Evolutionary conservation across 1,140 invertebrate genomes (phyloP).

Genomic region (Nomia melanderi): DNA sequence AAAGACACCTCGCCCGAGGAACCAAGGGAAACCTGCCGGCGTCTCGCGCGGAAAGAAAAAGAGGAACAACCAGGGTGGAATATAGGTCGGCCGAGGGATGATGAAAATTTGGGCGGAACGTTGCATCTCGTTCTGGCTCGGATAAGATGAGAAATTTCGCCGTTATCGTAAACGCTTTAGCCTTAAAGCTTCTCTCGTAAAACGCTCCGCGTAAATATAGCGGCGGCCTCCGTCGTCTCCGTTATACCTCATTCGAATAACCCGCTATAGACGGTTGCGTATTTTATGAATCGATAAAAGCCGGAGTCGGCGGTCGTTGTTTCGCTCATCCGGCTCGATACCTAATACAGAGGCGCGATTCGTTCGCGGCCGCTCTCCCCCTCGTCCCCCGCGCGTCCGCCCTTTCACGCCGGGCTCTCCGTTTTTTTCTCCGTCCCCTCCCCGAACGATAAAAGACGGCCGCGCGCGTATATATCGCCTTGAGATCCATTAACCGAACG

Average conservation of each 20-base stretch:
- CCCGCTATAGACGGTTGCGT: not conserved
- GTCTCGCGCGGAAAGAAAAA: too few relatives aligned
- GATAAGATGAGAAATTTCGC: conserved; percentile 23
- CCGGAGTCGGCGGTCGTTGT: conserved; percentile 11
- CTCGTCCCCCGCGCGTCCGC: too few relatives aligned
- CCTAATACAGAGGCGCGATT: conserved; percentile 6
- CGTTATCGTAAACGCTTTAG: conserved; percentile 25
- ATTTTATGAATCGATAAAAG: conserved; percentile 33
- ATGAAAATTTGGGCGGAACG: conserved; percentile 29
- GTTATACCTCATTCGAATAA: not conserved
- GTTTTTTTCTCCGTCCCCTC: not conserved
- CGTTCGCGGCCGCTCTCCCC: not conserved
- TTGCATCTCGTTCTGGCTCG: not conserved
- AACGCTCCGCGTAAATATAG: not conserved
- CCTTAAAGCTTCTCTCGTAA: not conserved
- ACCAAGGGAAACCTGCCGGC: too few relatives aligned
- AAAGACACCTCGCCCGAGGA: too few relatives aligned
- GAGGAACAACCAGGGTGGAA: not conserved
- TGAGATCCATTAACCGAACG: conserved; percentile 45
- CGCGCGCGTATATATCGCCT: conserved; percentile 19
- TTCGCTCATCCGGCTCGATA: conserved; percentile 20
- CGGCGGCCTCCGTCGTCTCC: not conserved
- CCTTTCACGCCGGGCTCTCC: too few relatives aligned
- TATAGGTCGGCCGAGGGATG: conserved; percentile 17
- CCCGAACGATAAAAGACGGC: conserved; percentile 32